Base-by-base conservation (phyloP, 1,140 invertebrate genomes). In the Drosophila tani region DNA sequence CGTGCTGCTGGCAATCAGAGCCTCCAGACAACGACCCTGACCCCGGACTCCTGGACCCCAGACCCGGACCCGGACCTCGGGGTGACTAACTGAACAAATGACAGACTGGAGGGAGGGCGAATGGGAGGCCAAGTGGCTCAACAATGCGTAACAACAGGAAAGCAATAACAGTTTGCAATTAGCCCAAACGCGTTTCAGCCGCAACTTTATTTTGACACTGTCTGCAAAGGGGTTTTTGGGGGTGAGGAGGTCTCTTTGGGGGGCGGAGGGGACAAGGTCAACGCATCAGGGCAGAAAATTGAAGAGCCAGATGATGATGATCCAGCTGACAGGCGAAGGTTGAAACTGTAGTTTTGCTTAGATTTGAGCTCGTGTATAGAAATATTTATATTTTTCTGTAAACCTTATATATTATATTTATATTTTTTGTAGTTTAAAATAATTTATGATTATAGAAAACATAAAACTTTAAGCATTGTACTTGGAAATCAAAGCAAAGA, bases 161-260 rank as follows among this genome's bases (percentile, higher is more conserved):
- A 76, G 79, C 78, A 81, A 81, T 77, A 81, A 81, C 73, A 43
- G 49, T 75, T 75, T 60, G 71, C 49, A 81, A 81, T 81, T 81
- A 81, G 49, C 57, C 46, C 45, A 65, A 58, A 53, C 62, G 73
- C 71, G 49, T 46, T 70, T 56, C 15, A 32, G 65, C 32, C 66
- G 43, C 68, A 71, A 49, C 47, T 73, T 73, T 57, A 41, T 73
- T 75, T 76, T 56, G 71, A 76, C 74, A 76, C 71, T 75, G 62
- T 68, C 41, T 75, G 41, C 12, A 29, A 45, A 40, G n/a, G 57
- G 19, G 41, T 17, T 32, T 41, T 57, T 3, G 12, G 7, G 14
- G 24, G 24, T 29, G 29, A 41, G 2, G 19, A 27, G 45, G 17
- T 15, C n/a, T 19, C 12, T 55, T 58, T 5, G 14, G 9, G 15